phyloP scores from a whole-genome alignment of 2,888 invertebrate genomes.

The Bugulina stolonifera region DNA sequence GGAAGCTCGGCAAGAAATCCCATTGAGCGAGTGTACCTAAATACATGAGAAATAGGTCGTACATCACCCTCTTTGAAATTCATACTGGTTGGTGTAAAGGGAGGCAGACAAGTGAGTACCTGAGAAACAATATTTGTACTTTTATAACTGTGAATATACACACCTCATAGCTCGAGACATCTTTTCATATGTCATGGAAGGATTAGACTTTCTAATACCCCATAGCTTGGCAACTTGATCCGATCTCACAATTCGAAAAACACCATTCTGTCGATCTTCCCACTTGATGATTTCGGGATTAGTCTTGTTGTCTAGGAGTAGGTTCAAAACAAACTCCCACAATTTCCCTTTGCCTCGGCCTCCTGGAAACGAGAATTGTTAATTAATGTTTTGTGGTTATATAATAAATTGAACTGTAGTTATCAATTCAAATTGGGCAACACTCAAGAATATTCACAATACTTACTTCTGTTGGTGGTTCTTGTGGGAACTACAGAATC shows the following conservation, averaged over 20 bases:
- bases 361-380: no score
- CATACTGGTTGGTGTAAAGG: no score
- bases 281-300: slow-evolving; percentile 79
- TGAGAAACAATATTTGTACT: no score
- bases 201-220: slow-evolving; percentile 79
- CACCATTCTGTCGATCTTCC: slow-evolving; percentile 76
- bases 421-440: no score
- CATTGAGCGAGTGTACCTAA: slow-evolving; percentile 18
- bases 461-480: neutral
- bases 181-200: slow-evolving; percentile 86
- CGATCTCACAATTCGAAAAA: slow-evolving; percentile 80
- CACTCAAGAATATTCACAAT: no score
- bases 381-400: no score
- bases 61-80: no score
- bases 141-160: no score
- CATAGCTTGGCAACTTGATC: slow-evolving; percentile 79
- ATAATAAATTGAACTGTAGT: no score
- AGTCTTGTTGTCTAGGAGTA: slow-evolving; percentile 68
- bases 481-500: neutral
- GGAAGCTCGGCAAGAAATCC: slow-evolving; percentile 20
- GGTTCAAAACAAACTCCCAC: slow-evolving; percentile 80
- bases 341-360: slow-evolving; percentile 47
- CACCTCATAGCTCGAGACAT: slow-evolving; percentile 81
- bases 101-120: no score
- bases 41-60: neutral